These are phyloP conservation scores for Drosophila grimshawi DNA, from an alignment of 1,140 invertebrate genomes.

Conservation along the genomic window DNA sequence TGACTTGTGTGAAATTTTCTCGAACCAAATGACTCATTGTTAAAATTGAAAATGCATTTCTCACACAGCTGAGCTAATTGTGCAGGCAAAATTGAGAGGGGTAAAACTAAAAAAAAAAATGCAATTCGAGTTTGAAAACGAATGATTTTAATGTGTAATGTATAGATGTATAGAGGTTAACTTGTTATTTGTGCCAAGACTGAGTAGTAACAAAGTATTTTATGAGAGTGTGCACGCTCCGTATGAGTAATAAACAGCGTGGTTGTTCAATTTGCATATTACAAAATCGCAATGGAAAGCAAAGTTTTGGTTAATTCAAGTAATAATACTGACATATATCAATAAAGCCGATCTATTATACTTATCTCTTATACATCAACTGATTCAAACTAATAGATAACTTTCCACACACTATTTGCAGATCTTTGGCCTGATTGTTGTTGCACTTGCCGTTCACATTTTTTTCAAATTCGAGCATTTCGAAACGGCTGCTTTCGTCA, in stretches of 20 bases:
- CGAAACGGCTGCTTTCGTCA: slow-evolving; percentile 62
- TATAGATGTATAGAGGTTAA: slow-evolving; percentile 27
- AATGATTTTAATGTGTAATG: slow-evolving; percentile 48
- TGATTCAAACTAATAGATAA: slow-evolving; percentile 31
- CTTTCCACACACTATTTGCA: slow-evolving; percentile 37
- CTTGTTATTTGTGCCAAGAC: slow-evolving; percentile 5
- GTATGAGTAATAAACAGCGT: slow-evolving; percentile 2
- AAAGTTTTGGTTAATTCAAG: slow-evolving; percentile 17
- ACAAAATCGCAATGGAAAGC: slow-evolving; percentile 15
- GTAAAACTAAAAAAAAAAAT: slow-evolving; percentile 13
- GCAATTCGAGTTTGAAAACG: slow-evolving; percentile 19
- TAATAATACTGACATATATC: background rate
- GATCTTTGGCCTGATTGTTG: slow-evolving; percentile 63
- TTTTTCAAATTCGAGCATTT: slow-evolving; percentile 72
- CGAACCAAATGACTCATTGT: slow-evolving; percentile 30
- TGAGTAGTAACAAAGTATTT: background rate
- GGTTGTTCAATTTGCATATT: slow-evolving; percentile 26
- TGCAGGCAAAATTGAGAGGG: slow-evolving; percentile 41
- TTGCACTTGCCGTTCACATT: slow-evolving; percentile 66
- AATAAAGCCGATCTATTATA: slow-evolving; percentile 11
- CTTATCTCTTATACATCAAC: background rate
- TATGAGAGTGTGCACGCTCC: background rate
- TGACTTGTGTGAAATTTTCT: slow-evolving; percentile 6
- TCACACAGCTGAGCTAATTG: slow-evolving; percentile 41
- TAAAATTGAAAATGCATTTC: slow-evolving; percentile 48